phyloP scores from a whole-genome alignment of 2,113 vertebrate species.

The Falcunculus frontatus region DNA sequence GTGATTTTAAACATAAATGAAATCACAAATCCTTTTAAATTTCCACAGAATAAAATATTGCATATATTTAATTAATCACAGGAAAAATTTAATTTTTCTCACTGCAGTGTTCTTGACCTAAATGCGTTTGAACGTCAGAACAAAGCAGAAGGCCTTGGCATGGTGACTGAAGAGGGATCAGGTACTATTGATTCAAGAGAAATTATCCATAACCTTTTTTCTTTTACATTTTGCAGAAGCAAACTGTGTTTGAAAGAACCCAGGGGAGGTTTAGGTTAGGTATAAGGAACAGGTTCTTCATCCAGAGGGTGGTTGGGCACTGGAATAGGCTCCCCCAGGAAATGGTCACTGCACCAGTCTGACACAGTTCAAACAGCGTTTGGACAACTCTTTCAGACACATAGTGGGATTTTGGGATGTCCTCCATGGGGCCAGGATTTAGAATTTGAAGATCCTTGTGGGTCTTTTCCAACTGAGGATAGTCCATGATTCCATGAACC shows the following conservation, averaged over 20 bases:
- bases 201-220: not conserved
- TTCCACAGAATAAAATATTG: not conserved
- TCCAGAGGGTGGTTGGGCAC: not conserved
- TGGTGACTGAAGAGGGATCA: conserved; percentile 98
- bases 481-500: not conserved
- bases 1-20: not conserved
- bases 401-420: not conserved
- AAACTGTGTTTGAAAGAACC: not conserved
- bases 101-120: conserved; percentile 88
- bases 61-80: not conserved
- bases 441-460: not conserved
- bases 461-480: not conserved
- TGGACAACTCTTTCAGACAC: not conserved
- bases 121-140: conserved; percentile 97
- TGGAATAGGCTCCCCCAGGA: not conserved
- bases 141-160: conserved; percentile 95
- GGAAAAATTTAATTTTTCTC: not conserved
- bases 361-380: not conserved
- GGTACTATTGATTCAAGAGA: conserved; percentile 70
- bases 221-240: not conserved
- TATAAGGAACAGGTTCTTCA: not conserved
- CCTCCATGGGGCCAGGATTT: not conserved
- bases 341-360: not conserved
- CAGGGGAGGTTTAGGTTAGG: not conserved
- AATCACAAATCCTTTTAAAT: not conserved